A percentile compares a stretch with the other conserved stretches of the same genome.
phyloP scores from a whole-genome alignment of 2,797 vertebrate genomes.

The Alouatta caraya region DNA sequence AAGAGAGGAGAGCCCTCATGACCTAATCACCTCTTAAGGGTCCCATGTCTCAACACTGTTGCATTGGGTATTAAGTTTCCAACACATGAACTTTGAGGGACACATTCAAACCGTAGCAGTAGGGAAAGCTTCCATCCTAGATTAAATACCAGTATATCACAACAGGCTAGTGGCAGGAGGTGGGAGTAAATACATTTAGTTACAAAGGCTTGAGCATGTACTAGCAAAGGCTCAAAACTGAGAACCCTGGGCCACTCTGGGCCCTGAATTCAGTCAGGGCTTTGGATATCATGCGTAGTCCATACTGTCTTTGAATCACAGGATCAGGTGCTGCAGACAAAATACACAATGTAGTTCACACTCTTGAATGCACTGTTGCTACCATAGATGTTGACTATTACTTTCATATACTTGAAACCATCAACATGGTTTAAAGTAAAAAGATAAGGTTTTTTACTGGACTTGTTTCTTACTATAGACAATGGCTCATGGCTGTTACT shows the following conservation, averaged over 20 bases:
- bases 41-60: neutral
- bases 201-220: neutral
- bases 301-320: neutral
- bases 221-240: neutral
- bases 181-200: neutral
- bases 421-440: slow-evolving; percentile 76
- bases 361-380: neutral
- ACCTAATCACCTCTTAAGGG: neutral
- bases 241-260: neutral
- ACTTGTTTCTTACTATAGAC: slow-evolving; percentile 74
- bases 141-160: neutral
- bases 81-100: neutral
- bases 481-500: slow-evolving; percentile 73
- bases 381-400: neutral
- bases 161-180: neutral
- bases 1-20: neutral
- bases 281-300: neutral
- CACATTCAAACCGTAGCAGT: neutral
- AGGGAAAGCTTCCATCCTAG: neutral
- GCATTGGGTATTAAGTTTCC: neutral
- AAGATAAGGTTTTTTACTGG: slow-evolving; percentile 61
- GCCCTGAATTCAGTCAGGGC: neutral
- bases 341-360: neutral
- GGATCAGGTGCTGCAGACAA: neutral
- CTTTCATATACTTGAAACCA: slow-evolving; percentile 79